Evolutionary conservation across 2,797 vertebrate species (phyloP), one percentile per base, ranked within the genome.

Genomic region (Anas bernieri): DNA sequence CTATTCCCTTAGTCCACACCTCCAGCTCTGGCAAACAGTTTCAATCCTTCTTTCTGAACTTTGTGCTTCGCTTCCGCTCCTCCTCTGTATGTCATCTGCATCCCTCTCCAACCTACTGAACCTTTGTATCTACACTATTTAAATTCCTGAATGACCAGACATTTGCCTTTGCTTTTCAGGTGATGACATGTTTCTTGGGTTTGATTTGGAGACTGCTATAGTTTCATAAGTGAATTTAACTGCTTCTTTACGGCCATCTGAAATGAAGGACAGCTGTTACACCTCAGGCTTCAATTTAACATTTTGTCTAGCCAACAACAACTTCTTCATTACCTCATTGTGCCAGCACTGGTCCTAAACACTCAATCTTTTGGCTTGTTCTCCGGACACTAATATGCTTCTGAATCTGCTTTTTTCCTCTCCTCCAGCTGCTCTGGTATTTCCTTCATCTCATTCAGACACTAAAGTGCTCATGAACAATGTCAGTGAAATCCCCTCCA

Each of bases 141-240:
- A 50, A 25, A 83, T 81, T 88, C 58, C 50, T 92, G 67, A 66
- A 62, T 31, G 59, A 33, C 43, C 77, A 79, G 67, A 22, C 43
- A 61, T 61, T 79, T 59, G 26, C 46, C 58, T 84, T 87, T 90
- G 39, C 25, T 56, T 66, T 91, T 64, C 50, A 56, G 61, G 83
- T 56, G 95, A 61, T 83, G 95, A 96, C 64, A 79, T 9, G 5
- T 76, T 79, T 56, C 75, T 84, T 86, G 64, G 46, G 39, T 84
- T 90, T 96, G 95, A 96, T 96, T 95, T 96, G 94, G 77, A 92
- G 88, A 12, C 94, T 94, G 92, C 48, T 93, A 77, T 9, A 90
- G 28, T 93, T 94, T 94, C 92, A 86, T 86, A 93, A 94, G 64
- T 86, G 83, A 67, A 74, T 90, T 31, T 45, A 84, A 93, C 52